Evolutionary conservation across 2,888 invertebrate species (phyloP), one percentile per base, ranked within the genome.

Genomic region (Eledona agricola): DNA sequence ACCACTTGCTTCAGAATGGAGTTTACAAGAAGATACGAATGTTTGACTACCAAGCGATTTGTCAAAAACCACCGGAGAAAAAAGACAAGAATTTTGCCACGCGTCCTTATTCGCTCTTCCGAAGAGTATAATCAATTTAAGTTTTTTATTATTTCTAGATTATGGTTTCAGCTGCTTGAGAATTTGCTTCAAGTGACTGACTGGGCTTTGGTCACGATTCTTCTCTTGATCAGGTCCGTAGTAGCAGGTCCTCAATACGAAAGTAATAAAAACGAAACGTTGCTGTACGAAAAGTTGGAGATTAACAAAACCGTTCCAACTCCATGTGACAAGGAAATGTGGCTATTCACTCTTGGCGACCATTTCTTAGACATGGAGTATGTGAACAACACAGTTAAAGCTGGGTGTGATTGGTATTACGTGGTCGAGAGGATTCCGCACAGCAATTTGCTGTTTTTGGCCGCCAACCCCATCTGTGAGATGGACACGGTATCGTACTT

Each of bases 31-130:
- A 83, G 45, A 84, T 93, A 5, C 81, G 84, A 51, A 83, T 93
- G 43, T 87, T 87, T 59, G 94, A 95, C 74, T 95, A 94, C 71
- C 95, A 95, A 76, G 93, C 90, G 0, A 90, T 93, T 10, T 95
- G 94, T 73, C 83, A 88, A 58, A 81, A 82, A 38, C 66, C 66
- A 9, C 67, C 68, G 4, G 7, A 55, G 62, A 12, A 62, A 52
- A 23, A 58, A 45, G 49, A 55, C 19, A 37, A 58, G 4, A 53
- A 34, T 15, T 10, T 23, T 1, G 31, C 23, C 4, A 6, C 23
- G n/a, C n/a, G n/a, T n/a, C n/a, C 9, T 22, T 6, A 22, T 11
- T 19, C n/a, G n/a, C 20, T 43, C 13, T 22, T 25, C 23, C 23
- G 15, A 16, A 26, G 9, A 22, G 38, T 38, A 38, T 7, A 5